A percentile compares a stretch with the other conserved stretches of the same genome.
Evolutionary conservation across 2,888 invertebrate genomes (phyloP).

Genomic region (Mythimna impura): DNA sequence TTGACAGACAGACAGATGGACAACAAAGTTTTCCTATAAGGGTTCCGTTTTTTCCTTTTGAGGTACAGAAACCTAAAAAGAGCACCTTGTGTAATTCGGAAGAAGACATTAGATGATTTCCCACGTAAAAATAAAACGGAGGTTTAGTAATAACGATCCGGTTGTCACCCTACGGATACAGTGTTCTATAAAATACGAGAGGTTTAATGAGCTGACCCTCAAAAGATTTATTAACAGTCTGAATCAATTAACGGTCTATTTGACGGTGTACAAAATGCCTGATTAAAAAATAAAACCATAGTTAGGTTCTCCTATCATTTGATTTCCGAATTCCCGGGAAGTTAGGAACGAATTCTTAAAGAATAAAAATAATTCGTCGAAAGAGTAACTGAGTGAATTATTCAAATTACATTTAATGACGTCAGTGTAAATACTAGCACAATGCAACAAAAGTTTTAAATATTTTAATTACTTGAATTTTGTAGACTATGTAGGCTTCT

Average conservation of each 20-base stretch:
- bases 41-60: no score
- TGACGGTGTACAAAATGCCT: no score
- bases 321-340: background rate
- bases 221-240: background rate
- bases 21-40: no score
- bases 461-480: no score
- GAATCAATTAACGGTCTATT: constrained; percentile 5
- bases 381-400: background rate
- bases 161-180: background rate
- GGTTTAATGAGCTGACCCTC: background rate
- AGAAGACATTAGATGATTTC: no score
- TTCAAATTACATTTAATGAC: background rate
- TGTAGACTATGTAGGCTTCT: no score
- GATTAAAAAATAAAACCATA: background rate
- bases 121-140: background rate
- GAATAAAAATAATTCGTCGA: background rate
- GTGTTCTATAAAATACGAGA: background rate
- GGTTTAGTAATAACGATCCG: background rate
- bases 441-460: background rate
- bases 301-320: background rate
- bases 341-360: background rate
- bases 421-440: background rate
- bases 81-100: no score
- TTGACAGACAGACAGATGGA: no score
- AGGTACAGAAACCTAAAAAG: no score